Conservation (phyloP, 2,888 invertebrate genomes). For the Muscina levida region DNA sequence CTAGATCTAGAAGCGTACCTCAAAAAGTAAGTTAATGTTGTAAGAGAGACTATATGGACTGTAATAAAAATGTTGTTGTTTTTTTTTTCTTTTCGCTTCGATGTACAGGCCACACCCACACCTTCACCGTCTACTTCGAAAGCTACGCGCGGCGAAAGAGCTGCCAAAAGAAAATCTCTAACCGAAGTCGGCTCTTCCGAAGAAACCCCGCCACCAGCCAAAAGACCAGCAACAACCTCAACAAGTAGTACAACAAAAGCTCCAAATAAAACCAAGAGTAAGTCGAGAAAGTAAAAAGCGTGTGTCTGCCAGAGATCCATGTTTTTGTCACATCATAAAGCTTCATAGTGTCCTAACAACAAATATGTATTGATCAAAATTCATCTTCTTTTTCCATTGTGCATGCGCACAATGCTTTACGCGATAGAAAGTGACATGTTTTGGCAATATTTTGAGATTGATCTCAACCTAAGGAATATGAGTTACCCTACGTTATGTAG, state of each 20-base stretch:
- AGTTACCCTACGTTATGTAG: neutral
- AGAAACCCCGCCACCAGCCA: conserved; percentile 57
- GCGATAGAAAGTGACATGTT: conserved; percentile 39
- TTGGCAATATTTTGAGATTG: neutral
- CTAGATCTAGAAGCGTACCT: conserved; percentile 73
- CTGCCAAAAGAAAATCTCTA: conserved; percentile 72
- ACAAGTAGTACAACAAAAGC: conserved; percentile 33
- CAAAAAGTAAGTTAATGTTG: conserved; percentile 68
- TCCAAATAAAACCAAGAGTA: conserved; percentile 59
- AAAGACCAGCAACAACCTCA: conserved; percentile 59
- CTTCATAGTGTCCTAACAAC: no score
- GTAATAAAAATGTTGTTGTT: no score
- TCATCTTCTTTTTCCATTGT: no score
- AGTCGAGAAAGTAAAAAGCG: conserved; percentile 48
- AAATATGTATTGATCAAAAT: no score
- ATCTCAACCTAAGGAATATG: neutral
- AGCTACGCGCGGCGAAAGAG: conserved; percentile 71
- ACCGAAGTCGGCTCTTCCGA: conserved; percentile 57
- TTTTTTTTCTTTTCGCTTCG: no score
- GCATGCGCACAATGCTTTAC: no score
- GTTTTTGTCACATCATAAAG: no score
- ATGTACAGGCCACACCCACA: conserved; percentile 26
- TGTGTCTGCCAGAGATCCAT: no score
- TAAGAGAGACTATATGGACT: no score
- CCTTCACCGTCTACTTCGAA: conserved; percentile 66